phyloP scores from a whole-genome alignment of 2,888 invertebrate genomes.

The Silvanus unidentatus region DNA sequence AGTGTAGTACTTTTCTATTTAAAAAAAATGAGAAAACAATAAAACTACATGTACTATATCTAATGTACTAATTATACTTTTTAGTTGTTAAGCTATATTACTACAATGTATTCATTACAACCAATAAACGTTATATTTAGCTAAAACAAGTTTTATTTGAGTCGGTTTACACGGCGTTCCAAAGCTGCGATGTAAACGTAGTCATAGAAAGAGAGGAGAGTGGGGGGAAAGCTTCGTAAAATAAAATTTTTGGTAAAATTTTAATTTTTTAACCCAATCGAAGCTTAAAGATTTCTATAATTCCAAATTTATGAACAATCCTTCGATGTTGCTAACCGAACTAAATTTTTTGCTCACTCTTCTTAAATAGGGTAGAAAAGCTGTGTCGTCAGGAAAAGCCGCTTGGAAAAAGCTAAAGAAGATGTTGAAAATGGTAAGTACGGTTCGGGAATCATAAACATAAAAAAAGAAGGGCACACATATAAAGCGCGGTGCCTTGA shows the following conservation, averaged over 20 bases:
- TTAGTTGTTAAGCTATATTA: constrained; percentile 28
- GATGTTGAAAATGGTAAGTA: constrained; percentile 20
- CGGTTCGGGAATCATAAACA: constrained; percentile 19
- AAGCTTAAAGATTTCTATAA: no score
- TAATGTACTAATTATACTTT: constrained; percentile 31
- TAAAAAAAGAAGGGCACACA: constrained; percentile 6
- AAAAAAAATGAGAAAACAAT: constrained; percentile 8
- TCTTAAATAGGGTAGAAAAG: no score
- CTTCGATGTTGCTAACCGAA: no score
- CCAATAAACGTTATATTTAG: constrained; percentile 36
- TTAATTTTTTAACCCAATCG: no score
- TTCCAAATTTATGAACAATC: no score
- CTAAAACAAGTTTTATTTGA: constrained; percentile 20
- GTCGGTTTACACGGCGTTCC: no score
- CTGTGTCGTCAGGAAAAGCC: constrained; percentile 20
- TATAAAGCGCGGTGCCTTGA: not conserved
- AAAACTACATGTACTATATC: constrained; percentile 32
- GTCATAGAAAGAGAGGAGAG: no score
- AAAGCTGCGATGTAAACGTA: not conserved
- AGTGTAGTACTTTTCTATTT: constrained; percentile 26
- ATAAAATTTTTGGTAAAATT: no score
- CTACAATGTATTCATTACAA: constrained; percentile 29
- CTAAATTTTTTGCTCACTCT: no score
- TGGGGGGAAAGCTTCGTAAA: no score
- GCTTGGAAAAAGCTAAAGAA: constrained; percentile 15